Conservation (phyloP, 2,113 vertebrate species). For the Falco punctatus region DNA sequence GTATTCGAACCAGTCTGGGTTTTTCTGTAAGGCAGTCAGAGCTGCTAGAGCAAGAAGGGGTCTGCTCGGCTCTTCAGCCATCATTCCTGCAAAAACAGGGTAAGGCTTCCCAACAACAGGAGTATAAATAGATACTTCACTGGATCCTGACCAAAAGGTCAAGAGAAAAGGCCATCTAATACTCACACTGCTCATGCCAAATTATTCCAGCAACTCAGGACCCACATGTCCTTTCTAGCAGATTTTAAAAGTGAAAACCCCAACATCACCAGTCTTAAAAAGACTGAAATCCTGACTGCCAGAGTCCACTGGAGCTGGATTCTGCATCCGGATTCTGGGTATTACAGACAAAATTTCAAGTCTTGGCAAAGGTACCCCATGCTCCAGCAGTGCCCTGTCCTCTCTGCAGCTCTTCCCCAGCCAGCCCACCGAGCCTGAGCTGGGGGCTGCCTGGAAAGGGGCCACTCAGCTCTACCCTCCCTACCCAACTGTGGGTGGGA, state of each 20-base stretch:
- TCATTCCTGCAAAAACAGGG: neutral
- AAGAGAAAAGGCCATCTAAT: slow-evolving; percentile 39
- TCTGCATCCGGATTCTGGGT: neutral
- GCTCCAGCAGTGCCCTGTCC: neutral
- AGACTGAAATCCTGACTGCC: neutral
- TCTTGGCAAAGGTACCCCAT: neutral
- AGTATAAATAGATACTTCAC: slow-evolving; percentile 44
- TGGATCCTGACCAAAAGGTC: slow-evolving; percentile 20
- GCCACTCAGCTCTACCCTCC: neutral
- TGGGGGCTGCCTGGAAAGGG: neutral
- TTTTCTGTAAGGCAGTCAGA: neutral
- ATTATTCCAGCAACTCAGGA: neutral
- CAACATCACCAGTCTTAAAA: neutral
- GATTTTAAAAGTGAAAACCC: neutral
- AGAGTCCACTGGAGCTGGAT: neutral
- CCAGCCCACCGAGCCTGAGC: fast-evolving
- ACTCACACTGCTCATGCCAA: slow-evolving; percentile 13
- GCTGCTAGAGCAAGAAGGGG: neutral
- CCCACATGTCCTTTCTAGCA: neutral
- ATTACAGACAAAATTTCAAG: neutral
- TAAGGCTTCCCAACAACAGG: neutral
- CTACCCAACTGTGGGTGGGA: fast-evolving
- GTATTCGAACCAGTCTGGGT: neutral
- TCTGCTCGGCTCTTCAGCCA: neutral
- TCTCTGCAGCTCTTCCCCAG: fast-evolving